phyloP scores from a whole-genome alignment of 2,888 invertebrate genomes.

The Phorcus lineatus region DNA sequence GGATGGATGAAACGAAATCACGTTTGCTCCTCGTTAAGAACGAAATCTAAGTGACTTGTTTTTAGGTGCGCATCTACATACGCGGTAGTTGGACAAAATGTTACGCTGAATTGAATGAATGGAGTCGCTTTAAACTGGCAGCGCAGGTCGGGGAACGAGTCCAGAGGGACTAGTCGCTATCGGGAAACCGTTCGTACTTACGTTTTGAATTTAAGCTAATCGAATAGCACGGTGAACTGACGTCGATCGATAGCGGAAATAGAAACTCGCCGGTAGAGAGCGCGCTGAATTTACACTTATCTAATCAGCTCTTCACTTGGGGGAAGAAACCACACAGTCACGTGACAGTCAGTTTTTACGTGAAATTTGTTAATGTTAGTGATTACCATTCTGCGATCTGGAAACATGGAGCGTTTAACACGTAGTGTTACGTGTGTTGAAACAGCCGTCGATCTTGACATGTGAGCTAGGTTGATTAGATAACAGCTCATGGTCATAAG shows the following conservation, averaged over 20 bases:
- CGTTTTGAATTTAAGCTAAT: constrained; percentile 1
- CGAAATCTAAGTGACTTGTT: not conserved
- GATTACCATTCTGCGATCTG: too few species aligned
- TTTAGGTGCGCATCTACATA: not conserved
- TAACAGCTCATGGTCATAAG: too few species aligned
- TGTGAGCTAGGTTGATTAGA: too few species aligned
- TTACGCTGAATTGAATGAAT: not conserved
- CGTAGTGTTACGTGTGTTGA: too few species aligned
- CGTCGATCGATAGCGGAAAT: not conserved
- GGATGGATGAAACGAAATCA: constrained; percentile 1
- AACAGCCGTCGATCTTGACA: too few species aligned
- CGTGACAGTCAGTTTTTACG: too few species aligned
- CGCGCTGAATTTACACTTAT: too few species aligned
- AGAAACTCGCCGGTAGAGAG: not conserved
- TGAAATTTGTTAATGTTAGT: too few species aligned
- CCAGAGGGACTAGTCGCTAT: not conserved
- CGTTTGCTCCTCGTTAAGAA: not conserved
- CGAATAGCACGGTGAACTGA: not conserved
- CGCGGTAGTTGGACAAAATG: not conserved
- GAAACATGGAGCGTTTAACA: too few species aligned
- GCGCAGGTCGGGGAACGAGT: not conserved
- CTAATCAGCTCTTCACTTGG: too few species aligned
- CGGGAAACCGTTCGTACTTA: not conserved
- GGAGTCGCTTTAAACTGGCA: not conserved
- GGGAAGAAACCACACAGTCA: too few species aligned